These are phyloP conservation scores for Chelon auratus DNA, from an alignment of 2,797 vertebrate species.

Conservation along the genomic window DNA sequence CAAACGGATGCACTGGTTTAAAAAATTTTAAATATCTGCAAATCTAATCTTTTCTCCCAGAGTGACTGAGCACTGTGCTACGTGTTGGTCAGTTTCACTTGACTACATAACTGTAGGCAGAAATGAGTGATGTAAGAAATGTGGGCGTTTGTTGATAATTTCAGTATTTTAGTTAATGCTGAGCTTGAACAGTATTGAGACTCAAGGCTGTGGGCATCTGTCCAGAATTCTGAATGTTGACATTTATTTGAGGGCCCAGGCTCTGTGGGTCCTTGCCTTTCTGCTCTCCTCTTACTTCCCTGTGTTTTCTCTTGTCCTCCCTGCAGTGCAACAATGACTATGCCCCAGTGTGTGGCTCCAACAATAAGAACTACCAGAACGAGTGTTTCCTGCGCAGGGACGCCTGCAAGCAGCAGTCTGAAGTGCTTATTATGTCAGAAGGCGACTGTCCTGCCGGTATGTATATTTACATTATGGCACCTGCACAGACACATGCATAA, in stretches of 20 bases:
- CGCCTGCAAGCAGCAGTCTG: slow-evolving; percentile 97
- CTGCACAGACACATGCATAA: slow-evolving; percentile 14
- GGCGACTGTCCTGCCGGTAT: slow-evolving; percentile 95
- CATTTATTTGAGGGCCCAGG: slow-evolving; percentile 2
- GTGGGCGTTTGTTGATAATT: background rate
- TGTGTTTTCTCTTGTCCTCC: slow-evolving; percentile 30
- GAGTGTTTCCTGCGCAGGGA: slow-evolving; percentile 97
- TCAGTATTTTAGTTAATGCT: background rate
- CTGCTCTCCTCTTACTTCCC: background rate
- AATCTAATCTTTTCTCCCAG: background rate
- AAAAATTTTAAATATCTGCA: background rate
- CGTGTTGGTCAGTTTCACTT: background rate
- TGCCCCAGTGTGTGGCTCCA: slow-evolving; percentile 97
- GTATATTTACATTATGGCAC: slow-evolving; percentile 59
- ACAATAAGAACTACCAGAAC: slow-evolving; percentile 97
- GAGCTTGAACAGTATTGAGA: background rate
- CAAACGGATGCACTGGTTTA: background rate
- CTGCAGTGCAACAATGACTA: slow-evolving; percentile 96
- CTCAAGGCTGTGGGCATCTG: background rate
- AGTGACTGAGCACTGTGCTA: background rate
- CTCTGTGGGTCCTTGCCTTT: background rate
- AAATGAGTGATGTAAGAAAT: background rate
- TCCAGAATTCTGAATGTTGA: background rate
- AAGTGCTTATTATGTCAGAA: slow-evolving; percentile 94
- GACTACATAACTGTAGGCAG: background rate